phyloP scores from a whole-genome alignment of 1,140 invertebrate genomes.

The Aporrectodea caliginosa region DNA sequence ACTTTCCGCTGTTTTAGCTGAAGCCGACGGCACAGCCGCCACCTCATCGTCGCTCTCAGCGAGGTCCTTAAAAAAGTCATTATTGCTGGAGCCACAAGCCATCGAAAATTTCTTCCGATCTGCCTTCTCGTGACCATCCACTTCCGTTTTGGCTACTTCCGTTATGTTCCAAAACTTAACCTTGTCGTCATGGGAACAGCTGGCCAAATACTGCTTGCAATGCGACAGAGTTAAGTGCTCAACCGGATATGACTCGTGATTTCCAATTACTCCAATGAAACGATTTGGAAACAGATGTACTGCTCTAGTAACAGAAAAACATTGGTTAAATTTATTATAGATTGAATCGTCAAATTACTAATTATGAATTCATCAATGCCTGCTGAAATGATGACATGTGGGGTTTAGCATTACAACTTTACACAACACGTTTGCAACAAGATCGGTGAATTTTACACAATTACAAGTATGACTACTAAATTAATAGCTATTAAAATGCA shows the following conservation, averaged over 20 bases:
- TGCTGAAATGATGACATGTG: constrained; percentile 14
- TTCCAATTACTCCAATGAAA: constrained; percentile 78
- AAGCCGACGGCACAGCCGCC: constrained; percentile 40
- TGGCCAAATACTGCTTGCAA: constrained; percentile 74
- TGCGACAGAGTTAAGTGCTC: constrained; percentile 76
- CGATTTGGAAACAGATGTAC: constrained; percentile 80
- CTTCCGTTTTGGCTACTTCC: constrained; percentile 75
- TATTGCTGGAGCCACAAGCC: neutral
- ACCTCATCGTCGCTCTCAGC: constrained; percentile 34
- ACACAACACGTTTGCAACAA: too few relatives aligned
- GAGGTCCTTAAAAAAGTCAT: constrained; percentile 30
- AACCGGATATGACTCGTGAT: constrained; percentile 66
- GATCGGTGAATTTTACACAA: too few relatives aligned
- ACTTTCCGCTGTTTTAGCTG: constrained; percentile 36
- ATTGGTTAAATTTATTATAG: too few relatives aligned
- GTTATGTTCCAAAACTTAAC: constrained; percentile 90
- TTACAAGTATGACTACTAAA: too few relatives aligned
- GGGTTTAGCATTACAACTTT: neutral
- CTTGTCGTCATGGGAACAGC: constrained; percentile 77
- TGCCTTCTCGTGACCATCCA: constrained; percentile 40
- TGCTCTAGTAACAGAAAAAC: constrained; percentile 64
- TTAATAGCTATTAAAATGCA: too few relatives aligned
- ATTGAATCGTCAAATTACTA: neutral
- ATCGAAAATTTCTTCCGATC: constrained; percentile 5
- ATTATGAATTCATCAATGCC: neutral